These are phyloP conservation scores for Rhabdophis nuchalis DNA, from an alignment of 2,797 vertebrate species.

Conservation along the genomic window DNA sequence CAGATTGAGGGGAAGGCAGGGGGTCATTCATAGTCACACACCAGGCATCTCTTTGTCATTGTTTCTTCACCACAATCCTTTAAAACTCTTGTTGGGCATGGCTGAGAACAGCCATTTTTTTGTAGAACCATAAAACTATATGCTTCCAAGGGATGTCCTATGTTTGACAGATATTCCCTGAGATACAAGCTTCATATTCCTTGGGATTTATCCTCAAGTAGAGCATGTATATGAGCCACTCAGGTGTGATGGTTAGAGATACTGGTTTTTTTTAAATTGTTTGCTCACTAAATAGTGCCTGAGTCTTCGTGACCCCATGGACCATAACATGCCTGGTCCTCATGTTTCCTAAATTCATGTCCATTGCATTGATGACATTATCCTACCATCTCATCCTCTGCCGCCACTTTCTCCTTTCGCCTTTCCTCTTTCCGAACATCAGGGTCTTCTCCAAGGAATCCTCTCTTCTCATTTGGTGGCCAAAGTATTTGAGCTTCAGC, in stretches of 20 bases:
- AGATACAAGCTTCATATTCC: neutral
- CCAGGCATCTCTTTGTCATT: constrained; percentile 20
- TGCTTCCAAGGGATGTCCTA: neutral
- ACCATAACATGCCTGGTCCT: neutral
- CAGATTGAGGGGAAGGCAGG: constrained; percentile 22
- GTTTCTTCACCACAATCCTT: constrained; percentile 12
- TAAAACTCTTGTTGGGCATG: constrained; percentile 13
- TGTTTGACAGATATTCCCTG: neutral
- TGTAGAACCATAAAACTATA: neutral
- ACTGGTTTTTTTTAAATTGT: neutral
- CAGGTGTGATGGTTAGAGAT: neutral
- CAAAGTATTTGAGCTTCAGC: too few relatives aligned
- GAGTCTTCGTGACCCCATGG: neutral
- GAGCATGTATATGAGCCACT: neutral
- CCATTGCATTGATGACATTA: too few relatives aligned
- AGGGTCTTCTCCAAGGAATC: too few relatives aligned
- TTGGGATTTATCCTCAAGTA: neutral
- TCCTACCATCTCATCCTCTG: too few relatives aligned
- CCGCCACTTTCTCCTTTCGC: too few relatives aligned
- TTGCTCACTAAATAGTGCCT: neutral
- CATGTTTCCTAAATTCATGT: too few relatives aligned
- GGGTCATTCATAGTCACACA: constrained; percentile 25
- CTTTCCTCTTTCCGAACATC: too few relatives aligned
- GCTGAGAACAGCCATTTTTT: neutral
- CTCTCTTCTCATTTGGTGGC: too few relatives aligned